A percentile compares a stretch with the other conserved stretches of the same genome.
Conservation (phyloP, 2,888 invertebrate genomes). For the Orchesellides sinensis region DNA sequence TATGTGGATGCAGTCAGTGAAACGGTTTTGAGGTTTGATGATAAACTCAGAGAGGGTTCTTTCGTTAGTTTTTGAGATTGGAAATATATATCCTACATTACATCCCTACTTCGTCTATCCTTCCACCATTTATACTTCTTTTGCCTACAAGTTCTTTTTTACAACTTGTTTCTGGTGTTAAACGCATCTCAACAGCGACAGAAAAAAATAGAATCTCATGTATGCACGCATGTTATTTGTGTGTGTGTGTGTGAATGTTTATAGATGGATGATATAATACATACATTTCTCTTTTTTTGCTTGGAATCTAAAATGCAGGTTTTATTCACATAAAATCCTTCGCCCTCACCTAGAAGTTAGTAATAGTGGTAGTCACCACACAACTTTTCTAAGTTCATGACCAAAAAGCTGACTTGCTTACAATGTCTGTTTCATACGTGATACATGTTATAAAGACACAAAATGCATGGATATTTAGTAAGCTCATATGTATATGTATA, state of each 20-base stretch:
- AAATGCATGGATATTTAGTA: too few relatives aligned
- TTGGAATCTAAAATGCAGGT: background rate
- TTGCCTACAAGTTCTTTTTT: constrained; percentile 15
- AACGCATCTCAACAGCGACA: background rate
- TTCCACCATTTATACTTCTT: background rate
- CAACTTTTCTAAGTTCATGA: constrained; percentile 51
- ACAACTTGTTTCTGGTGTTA: constrained; percentile 44
- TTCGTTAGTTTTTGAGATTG: background rate
- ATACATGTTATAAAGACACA: too few relatives aligned
- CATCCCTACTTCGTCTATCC: too few relatives aligned
- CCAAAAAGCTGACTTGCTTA: constrained; percentile 40
- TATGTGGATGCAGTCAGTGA: background rate
- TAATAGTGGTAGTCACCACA: constrained; percentile 28
- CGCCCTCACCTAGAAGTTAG: background rate
- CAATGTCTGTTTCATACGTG: too few relatives aligned
- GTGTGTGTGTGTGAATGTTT: background rate
- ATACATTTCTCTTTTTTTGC: background rate
- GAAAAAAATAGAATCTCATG: constrained; percentile 11
- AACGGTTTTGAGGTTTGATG: constrained; percentile 24
- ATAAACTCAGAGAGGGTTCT: constrained; percentile 44
- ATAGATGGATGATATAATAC: background rate
- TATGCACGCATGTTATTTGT: constrained; percentile 4
- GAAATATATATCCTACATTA: too few relatives aligned
- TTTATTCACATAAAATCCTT: background rate
- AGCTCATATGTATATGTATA: too few relatives aligned